Evolutionary conservation across 1,140 invertebrate species (phyloP).

Genomic region (Anoplophora glabripennis): DNA sequence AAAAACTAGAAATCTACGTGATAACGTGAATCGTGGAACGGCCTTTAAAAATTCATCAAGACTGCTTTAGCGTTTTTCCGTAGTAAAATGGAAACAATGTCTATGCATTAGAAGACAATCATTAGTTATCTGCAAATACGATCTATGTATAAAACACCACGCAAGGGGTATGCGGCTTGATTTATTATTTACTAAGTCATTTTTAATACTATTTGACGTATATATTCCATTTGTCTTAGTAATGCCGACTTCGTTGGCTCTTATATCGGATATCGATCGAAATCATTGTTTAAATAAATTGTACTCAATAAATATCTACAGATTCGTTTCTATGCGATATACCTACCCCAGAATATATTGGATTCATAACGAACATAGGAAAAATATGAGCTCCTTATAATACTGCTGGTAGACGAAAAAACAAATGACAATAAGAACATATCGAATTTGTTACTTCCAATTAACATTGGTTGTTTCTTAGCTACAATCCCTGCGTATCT

Average conservation of each 20-base stretch:
- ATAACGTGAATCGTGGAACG: conserved; percentile 2
- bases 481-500: no score
- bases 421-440: no score
- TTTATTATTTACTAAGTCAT: conserved; percentile 38
- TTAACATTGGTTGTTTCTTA: no score
- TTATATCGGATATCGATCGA: no score
- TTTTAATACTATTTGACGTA: conserved; percentile 33
- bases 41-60: conserved; percentile 19
- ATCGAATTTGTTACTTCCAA: no score
- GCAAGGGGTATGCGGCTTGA: conserved; percentile 31
- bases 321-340: no score
- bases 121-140: conserved; percentile 27
- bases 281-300: no score
- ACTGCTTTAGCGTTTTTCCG: conserved; percentile 1
- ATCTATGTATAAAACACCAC: conserved; percentile 30
- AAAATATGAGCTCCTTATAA: no score
- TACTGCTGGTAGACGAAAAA: no score
- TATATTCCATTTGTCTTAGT: conserved; percentile 39
- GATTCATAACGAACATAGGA: no score
- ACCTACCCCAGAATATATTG: no score
- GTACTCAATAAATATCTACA: no score
- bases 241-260: conserved; percentile 15
- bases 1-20: conserved; percentile 1
- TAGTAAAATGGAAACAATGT: conserved; percentile 17
- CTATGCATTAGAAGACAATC: conserved; percentile 26